Base-by-base conservation (phyloP, 2,113 vertebrate species). In the Indicator maculatus region DNA sequence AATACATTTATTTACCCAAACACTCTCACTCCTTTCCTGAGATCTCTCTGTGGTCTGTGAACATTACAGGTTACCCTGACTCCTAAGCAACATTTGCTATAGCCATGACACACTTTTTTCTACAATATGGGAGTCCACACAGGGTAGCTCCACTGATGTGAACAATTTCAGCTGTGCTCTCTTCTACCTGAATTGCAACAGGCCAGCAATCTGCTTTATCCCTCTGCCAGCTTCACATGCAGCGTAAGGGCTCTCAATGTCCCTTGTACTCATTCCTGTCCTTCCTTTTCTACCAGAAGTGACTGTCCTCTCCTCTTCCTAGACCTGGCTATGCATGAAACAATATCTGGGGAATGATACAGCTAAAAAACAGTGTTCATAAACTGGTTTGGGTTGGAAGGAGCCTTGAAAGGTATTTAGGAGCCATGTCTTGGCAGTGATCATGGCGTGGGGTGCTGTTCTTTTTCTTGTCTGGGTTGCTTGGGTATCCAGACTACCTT, bases 201-300 rank as follows among this genome's bases (percentile, higher is more conserved):
- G 50, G 44, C 6, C 75, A 61, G 28, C 26, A 67, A 38, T 47
- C 44, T 14, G 4, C 63, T 33, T 64, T 44, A 79, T 8, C 14
- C 8, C 4, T 30, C 47, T 55, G 36, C 0, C 5, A 56, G 41
- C 41, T 64, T 24, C 1, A 2, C 2, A 5, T 16, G 36, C 39
- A 59, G 23, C 16, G 27, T 13, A 21, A 82, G 17, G 18, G 16
- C 36, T 58, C 14, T n/a, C 33, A 27, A 1, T 10, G 31, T 20
- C 17, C 45, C 14, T 44, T 60, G 47, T 0, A 0, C 27, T 65
- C 0, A 0, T 8, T 79, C 58, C 18, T 69, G 30, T n/a, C 27
- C 39, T 76, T 39, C 86, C 38, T 83, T 76, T 28, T 70, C 24
- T 45, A 65, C 5, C 39, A 72, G 21, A 72, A 58, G 21, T 52